Base-by-base conservation (phyloP, 30 jellyfish, hydroid and myxozoan species). In the Aurelia sp. region DNA sequence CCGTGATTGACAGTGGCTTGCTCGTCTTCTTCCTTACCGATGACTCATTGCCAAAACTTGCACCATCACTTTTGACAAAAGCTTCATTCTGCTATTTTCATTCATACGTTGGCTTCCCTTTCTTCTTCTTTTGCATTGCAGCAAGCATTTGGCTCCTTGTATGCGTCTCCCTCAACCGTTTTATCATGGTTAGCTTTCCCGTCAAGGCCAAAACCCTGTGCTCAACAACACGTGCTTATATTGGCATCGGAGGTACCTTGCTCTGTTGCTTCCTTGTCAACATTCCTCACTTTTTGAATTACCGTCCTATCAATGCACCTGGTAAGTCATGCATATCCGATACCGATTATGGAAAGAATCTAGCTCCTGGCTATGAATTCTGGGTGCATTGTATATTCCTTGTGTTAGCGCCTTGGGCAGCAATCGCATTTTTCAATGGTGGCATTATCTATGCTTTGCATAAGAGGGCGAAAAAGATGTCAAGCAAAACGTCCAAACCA, bases 361-460 rank as follows among this genome's bases (percentile, higher is more conserved):
- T 80, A 65, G 97, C 98, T 12, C 31, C 24, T 63, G 47, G 47
- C 22, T 92, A 92, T 59, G 98, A 92, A 55, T 91, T 91, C 65
- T 84, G 96, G 98, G 98, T 76, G 30, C 98, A 91, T 57, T 91
- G 98, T 74, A 91, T 92, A 86, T 59, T 92, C 51, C 87, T 92
- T 27, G 98, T 92, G 15, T 75, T 92, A 24, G 88, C 89, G 13
- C 97, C 98, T 4, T 92, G 98, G 98, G 85, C 85, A 40, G 60
- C 85, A 71, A 81, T 92, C 4, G 93, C 91, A 50, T 58, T 81
- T 63, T 85, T 76, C 84, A 92, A 92, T 63, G 76, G 86, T 19
- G 97, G 90, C 10, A 78, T 78, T 48, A 63, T 78, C 18, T 57
- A 65, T 30, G 89, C 80, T 35, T 17, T 78, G 80, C 70, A 78